These are phyloP conservation scores for Drosophila funebris DNA, from an alignment of 1,140 invertebrate genomes.

Conservation along the genomic window DNA sequence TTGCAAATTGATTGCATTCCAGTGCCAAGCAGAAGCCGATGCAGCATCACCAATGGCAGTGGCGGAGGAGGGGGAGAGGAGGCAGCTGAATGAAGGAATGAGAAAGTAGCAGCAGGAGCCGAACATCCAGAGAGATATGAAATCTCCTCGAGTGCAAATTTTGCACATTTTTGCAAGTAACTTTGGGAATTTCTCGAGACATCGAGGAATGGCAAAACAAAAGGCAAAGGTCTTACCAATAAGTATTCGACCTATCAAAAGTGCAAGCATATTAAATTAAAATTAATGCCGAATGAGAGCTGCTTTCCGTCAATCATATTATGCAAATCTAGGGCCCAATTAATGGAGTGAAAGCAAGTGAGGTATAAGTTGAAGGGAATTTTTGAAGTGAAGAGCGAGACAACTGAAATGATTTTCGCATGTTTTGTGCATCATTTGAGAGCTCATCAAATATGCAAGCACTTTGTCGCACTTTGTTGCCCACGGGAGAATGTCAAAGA, in stretches of 20 bases:
- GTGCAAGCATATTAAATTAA: constrained; percentile 54
- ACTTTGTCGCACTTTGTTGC: constrained; percentile 64
- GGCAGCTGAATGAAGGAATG: constrained; percentile 32
- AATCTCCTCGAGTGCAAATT: constrained; percentile 60
- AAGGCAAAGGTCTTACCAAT: constrained; percentile 3
- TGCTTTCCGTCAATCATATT: constrained; percentile 50
- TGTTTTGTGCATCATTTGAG: constrained; percentile 56
- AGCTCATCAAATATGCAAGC: constrained; percentile 57
- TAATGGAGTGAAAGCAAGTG: constrained; percentile 32
- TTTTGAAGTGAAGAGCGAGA: constrained; percentile 8
- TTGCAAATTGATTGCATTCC: constrained; percentile 83
- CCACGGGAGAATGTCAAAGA: constrained; percentile 19
- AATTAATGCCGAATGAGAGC: constrained; percentile 35
- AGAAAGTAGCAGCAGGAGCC: constrained; percentile 36
- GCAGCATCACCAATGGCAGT: no score
- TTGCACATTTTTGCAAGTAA: constrained; percentile 65
- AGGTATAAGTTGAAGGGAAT: constrained; percentile 54
- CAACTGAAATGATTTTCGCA: constrained; percentile 25
- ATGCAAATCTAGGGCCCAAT: constrained; percentile 65
- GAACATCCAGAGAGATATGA: constrained; percentile 41
- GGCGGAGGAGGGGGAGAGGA: constrained; percentile 14
- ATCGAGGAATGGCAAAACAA: constrained; percentile 34
- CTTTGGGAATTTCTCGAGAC: constrained; percentile 56
- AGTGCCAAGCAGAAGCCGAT: constrained; percentile 52
- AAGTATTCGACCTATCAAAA: constrained; percentile 34